These are phyloP conservation scores for Lemur catta DNA, from an alignment of 2,797 vertebrate species.

Conservation along the genomic window DNA sequence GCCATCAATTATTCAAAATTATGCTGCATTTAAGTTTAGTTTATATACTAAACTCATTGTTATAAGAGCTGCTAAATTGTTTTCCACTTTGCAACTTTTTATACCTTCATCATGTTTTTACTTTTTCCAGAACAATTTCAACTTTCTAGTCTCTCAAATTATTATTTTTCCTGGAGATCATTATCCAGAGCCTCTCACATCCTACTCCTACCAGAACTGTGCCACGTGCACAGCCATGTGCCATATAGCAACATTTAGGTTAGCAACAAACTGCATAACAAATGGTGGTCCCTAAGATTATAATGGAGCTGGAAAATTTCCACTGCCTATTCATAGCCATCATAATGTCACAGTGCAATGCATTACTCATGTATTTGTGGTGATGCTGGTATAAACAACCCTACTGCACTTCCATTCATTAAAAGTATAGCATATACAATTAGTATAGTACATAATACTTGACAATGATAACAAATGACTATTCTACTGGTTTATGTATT, in stretches of 20 bases:
- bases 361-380: not conserved
- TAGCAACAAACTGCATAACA: no score
- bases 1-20: not conserved
- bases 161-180: not conserved
- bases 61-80: not conserved
- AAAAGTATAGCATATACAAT: not conserved
- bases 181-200: not conserved
- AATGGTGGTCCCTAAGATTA: not conserved
- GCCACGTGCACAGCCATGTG: not conserved
- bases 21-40: not conserved
- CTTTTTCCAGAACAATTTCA: not conserved
- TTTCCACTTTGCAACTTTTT: not conserved
- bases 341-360: not conserved
- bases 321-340: not conserved
- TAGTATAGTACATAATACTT: not conserved
- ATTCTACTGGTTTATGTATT: not conserved
- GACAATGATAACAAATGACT: not conserved
- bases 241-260: no score
- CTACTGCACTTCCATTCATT: not conserved
- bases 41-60: not conserved
- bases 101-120: not conserved
- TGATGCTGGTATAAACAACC: not conserved
- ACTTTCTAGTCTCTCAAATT: not conserved
- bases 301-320: not conserved
- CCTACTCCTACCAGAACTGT: not conserved